phyloP scores from a whole-genome alignment of 2,797 vertebrate genomes.

The Typhlichthys subterraneus region DNA sequence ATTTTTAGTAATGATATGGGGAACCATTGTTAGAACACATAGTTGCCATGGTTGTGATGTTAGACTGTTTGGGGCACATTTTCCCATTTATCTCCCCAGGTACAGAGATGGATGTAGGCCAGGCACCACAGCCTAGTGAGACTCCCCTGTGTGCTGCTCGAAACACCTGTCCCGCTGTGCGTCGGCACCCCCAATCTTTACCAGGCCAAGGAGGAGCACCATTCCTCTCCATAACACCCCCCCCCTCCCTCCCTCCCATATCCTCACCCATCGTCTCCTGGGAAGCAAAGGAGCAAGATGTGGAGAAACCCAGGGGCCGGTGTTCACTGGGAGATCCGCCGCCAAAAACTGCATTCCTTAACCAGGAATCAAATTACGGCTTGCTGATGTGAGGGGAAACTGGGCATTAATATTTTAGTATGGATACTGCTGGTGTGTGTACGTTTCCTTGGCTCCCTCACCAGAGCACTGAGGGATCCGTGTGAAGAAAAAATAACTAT shows the following conservation, averaged over 20 bases:
- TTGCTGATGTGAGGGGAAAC: conserved; percentile 64
- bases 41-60: conserved; percentile 59
- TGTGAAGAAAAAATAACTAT: conserved; percentile 18
- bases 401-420: conserved; percentile 70
- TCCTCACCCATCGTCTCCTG: conserved; percentile 33
- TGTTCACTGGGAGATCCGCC: conserved; percentile 49
- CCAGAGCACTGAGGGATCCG: conserved; percentile 33
- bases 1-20: conserved; percentile 74
- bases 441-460: conserved; percentile 25
- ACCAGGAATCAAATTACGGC: conserved; percentile 69
- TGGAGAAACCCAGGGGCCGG: conserved; percentile 42
- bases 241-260: conserved; percentile 16
- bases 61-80: conserved; percentile 70
- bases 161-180: conserved; percentile 76
- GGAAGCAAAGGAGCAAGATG: conserved; percentile 41
- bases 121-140: conserved; percentile 64
- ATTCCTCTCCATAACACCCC: conserved; percentile 58
- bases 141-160: conserved; percentile 68
- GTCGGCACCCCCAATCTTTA: conserved; percentile 77
- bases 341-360: conserved; percentile 65
- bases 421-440: conserved; percentile 35
- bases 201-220: conserved; percentile 79
- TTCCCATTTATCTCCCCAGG: conserved; percentile 76
- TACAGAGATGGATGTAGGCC: conserved; percentile 80
- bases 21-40: conserved; percentile 64